Percentiles rank a stretch among this genome's conserved stretches.
These are phyloP conservation scores for Onthophagus taurus DNA, from an alignment of 1,140 invertebrate species.

Conservation along the genomic window DNA sequence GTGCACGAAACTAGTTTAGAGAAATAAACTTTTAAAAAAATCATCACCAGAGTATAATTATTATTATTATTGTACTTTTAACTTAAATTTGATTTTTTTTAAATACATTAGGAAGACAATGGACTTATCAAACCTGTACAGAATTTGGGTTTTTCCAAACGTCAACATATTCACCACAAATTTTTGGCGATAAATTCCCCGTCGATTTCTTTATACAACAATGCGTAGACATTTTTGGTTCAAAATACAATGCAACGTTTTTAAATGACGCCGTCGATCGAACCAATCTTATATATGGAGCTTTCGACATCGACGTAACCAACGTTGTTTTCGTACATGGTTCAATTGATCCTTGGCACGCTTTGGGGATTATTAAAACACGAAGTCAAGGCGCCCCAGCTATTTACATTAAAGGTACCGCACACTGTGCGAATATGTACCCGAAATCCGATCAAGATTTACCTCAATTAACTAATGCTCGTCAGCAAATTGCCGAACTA, in stretches of 20 bases:
- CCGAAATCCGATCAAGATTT: conserved; percentile 52
- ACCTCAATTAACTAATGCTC: conserved; percentile 51
- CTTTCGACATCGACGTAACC: conserved; percentile 54
- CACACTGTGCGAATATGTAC: conserved; percentile 76
- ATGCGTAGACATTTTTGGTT: conserved; percentile 75
- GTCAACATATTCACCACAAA: conserved; percentile 57
- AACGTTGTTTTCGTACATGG: conserved; percentile 84
- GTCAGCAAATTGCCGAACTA: conserved; percentile 47
- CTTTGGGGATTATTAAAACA: conserved; percentile 59
- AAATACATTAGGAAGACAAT: conserved; percentile 69
- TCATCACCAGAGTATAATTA: too few species aligned
- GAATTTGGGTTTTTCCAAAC: conserved; percentile 95
- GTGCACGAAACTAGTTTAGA: too few species aligned
- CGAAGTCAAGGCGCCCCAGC: conserved; percentile 49
- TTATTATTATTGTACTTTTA: too few species aligned
- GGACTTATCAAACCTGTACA: conserved; percentile 92
- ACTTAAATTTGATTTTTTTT: conserved; percentile 22
- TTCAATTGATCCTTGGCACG: conserved; percentile 89
- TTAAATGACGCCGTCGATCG: conserved; percentile 51
- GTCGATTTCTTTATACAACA: conserved; percentile 72
- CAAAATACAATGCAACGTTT: conserved; percentile 47
- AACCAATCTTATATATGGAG: conserved; percentile 78
- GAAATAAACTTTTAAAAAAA: too few species aligned
- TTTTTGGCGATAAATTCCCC: conserved; percentile 71
- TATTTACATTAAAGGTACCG: conserved; percentile 66